phyloP scores from a whole-genome alignment of 1,140 invertebrate species.

The Drosophila arizonae region DNA sequence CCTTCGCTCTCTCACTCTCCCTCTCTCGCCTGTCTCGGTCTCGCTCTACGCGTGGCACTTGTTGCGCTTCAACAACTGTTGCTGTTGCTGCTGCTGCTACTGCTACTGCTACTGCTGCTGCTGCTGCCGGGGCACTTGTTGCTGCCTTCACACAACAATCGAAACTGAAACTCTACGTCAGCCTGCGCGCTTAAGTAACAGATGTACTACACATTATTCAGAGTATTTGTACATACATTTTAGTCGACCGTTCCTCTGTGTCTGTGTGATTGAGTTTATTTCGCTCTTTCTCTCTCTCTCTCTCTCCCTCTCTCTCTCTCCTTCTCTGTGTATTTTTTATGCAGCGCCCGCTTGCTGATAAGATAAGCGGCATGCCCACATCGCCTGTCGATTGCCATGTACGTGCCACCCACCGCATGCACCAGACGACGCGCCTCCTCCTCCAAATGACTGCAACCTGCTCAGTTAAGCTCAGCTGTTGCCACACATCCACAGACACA shows the following conservation, averaged over 20 bases:
- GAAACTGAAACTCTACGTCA: constrained; percentile 72
- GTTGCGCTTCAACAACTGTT: constrained; percentile 55
- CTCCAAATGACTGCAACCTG: not conserved
- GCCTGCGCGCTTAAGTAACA: constrained; percentile 71
- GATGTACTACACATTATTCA: constrained; percentile 42
- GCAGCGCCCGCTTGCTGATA: constrained; percentile 44
- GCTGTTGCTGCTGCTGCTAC: constrained; percentile 22
- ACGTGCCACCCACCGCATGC: constrained; percentile 68
- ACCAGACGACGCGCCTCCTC: constrained; percentile 36
- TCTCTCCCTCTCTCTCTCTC: no score
- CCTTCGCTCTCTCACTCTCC: not conserved
- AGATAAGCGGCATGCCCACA: constrained; percentile 46
- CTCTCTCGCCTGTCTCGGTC: not conserved
- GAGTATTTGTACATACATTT: constrained; percentile 35
- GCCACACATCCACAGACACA: not conserved
- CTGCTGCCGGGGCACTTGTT: constrained; percentile 62
- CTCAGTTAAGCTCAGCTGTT: constrained; percentile 28
- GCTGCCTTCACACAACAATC: constrained; percentile 72
- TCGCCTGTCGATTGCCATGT: constrained; percentile 35
- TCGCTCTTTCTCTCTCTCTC: constrained; percentile 7
- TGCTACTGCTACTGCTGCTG: constrained; percentile 26
- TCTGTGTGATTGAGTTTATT: constrained; percentile 11
- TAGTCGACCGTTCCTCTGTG: constrained; percentile 2
- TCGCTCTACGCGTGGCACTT: constrained; percentile 52
- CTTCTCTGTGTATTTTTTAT: constrained; percentile 24